These are phyloP conservation scores for Xiphorhynchus erythropygius DNA, from an alignment of 2,797 vertebrate genomes.

Conservation along the genomic window DNA sequence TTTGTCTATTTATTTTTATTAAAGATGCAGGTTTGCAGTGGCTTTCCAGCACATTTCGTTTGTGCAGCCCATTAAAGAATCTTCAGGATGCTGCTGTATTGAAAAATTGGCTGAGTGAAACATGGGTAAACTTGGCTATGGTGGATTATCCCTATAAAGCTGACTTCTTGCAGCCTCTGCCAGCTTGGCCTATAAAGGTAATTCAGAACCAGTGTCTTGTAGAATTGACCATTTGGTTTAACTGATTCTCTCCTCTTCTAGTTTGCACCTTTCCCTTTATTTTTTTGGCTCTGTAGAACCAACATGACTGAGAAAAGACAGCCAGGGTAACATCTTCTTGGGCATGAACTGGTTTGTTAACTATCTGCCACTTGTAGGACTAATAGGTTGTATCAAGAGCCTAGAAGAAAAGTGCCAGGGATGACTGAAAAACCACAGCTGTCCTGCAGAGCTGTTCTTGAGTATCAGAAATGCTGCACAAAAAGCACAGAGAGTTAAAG, in stretches of 20 bases:
- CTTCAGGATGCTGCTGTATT: constrained; percentile 71
- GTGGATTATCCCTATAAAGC: constrained; percentile 93
- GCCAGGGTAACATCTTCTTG: not conserved
- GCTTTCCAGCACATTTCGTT: constrained; percentile 84
- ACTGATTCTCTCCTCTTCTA: not conserved
- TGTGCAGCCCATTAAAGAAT: constrained; percentile 84
- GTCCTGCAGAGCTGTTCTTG: not conserved
- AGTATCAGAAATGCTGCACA: not conserved
- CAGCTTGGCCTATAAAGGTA: constrained; percentile 94
- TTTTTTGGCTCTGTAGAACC: not conserved
- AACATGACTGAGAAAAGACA: not conserved
- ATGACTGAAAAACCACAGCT: not conserved
- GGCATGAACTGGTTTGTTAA: not conserved
- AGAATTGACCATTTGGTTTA: not conserved
- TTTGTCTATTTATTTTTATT: not conserved
- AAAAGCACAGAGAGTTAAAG: not conserved
- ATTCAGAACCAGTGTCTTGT: not conserved
- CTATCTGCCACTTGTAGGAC: not conserved
- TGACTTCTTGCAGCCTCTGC: constrained; percentile 91
- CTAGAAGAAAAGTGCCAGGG: not conserved
- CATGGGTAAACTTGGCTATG: constrained; percentile 95
- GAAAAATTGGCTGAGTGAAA: constrained; percentile 92
- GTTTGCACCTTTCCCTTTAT: not conserved
- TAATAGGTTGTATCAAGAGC: not conserved
- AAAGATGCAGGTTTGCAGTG: constrained; percentile 85